Percentiles rank a stretch among this genome's conserved stretches.
Conservation (phyloP, 2,888 invertebrate species). For the Heliothis peltigera region DNA sequence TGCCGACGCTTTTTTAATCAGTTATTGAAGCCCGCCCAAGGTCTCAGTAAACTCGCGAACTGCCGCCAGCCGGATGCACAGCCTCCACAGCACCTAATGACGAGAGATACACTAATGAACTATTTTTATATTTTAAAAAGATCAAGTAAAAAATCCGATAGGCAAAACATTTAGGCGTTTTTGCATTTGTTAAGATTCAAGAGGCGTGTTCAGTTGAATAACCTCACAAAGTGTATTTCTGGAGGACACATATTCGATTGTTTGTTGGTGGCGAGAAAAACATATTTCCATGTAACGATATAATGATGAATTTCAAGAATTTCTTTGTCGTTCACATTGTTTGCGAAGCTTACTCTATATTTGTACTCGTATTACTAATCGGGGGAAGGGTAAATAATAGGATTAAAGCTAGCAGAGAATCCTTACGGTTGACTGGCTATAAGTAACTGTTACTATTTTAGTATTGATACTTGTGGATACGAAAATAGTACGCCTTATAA, state of each 20-base stretch:
- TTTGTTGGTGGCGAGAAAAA: conserved; percentile 49
- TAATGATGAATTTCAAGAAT: conserved; percentile 43
- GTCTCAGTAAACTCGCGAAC: conserved; percentile 30
- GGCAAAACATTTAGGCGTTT: conserved; percentile 11
- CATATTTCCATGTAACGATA: conserved; percentile 40
- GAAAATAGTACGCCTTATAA: conserved; percentile 9
- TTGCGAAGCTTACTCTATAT: conserved; percentile 18
- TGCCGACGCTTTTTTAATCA: conserved; percentile 42
- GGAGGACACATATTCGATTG: conserved; percentile 45
- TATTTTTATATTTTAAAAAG: conserved; percentile 9
- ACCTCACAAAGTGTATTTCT: conserved; percentile 50
- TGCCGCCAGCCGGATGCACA: conserved; percentile 30
- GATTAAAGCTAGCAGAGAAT: conserved; percentile 29
- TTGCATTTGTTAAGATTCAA: conserved; percentile 21
- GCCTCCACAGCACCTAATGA: conserved; percentile 7
- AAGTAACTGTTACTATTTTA: conserved; percentile 25
- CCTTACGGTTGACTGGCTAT: conserved; percentile 26
- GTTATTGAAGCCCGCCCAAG: conserved; percentile 34
- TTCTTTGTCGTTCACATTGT: conserved; percentile 20
- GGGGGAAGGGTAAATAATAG: conserved; percentile 15
- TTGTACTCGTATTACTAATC: conserved; percentile 7
- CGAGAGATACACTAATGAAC: conserved; percentile 2
- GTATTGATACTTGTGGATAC: conserved; percentile 18
- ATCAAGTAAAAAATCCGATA: not conserved
- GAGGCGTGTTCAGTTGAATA: conserved; percentile 50